phyloP scores from a whole-genome alignment of 2,797 vertebrate species.

The Pelochelys cantorii region DNA sequence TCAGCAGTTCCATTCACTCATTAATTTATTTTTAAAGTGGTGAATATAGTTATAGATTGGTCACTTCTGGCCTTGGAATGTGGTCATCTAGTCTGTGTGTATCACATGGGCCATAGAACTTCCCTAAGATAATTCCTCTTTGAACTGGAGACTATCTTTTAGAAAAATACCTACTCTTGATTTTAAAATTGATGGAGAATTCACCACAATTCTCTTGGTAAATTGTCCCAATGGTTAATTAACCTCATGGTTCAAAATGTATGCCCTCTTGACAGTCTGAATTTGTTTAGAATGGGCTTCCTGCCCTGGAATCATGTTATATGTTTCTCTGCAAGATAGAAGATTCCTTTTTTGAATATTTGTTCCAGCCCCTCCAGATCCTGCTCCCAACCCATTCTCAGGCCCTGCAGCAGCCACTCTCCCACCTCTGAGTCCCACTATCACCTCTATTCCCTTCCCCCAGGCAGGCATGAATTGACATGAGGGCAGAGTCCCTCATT shows the following conservation, averaged over 20 bases:
- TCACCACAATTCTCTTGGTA: not conserved
- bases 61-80: not conserved
- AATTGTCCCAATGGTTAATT: not conserved
- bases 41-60: not conserved
- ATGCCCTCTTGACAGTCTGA: not conserved
- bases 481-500: not conserved
- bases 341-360: not conserved
- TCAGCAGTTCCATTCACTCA: slow-evolving; percentile 35
- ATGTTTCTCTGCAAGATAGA: not conserved
- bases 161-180: not conserved
- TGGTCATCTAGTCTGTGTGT: not conserved
- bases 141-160: not conserved
- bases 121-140: not conserved
- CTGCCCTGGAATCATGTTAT: not conserved
- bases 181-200: not conserved
- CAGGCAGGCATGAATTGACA: not conserved
- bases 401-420: not conserved
- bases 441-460: not conserved
- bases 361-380: not conserved
- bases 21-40: slow-evolving; percentile 26
- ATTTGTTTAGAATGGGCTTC: not conserved
- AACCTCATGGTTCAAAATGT: not conserved
- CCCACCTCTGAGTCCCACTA: not conserved
- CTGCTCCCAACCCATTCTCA: not conserved
- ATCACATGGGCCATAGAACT: not conserved